phyloP scores from a whole-genome alignment of 2,797 vertebrate genomes.

The Florisuga fusca region DNA sequence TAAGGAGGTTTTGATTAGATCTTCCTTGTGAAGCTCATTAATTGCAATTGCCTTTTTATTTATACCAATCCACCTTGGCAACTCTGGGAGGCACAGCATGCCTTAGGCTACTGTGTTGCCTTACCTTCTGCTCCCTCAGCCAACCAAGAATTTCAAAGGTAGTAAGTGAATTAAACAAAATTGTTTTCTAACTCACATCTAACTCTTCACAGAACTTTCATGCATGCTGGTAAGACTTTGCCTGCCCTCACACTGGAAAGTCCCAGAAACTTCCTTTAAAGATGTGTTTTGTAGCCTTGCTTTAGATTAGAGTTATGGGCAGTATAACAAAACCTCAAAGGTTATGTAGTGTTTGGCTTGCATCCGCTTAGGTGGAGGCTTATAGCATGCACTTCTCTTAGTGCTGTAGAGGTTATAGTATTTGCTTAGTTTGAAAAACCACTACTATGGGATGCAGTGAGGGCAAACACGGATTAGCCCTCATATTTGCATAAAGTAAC shows the following conservation, averaged over 20 bases:
- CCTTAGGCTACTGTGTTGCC: not conserved
- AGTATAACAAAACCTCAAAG: not conserved
- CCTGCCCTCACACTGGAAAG: not conserved
- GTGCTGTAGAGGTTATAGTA: not conserved
- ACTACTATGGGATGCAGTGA: not conserved
- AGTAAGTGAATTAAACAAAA: not conserved
- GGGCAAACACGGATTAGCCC: not conserved
- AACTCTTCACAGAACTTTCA: not conserved
- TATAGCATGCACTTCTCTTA: not conserved
- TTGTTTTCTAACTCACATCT: not conserved
- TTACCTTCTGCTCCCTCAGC: not conserved
- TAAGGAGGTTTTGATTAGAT: not conserved
- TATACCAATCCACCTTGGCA: not conserved
- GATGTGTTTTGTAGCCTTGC: not conserved
- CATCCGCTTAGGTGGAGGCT: not conserved
- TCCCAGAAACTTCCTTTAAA: not conserved
- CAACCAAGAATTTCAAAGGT: not conserved
- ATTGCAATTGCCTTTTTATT: not conserved
- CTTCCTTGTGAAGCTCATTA: not conserved
- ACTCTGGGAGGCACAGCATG: not conserved
- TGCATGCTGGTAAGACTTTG: not conserved
- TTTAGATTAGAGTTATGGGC: not conserved
- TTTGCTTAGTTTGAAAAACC: not conserved
- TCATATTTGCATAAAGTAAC: constrained; percentile 8
- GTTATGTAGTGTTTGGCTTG: not conserved